Percentiles rank a stretch among this genome's conserved stretches.
phyloP scores from a whole-genome alignment of 2,888 invertebrate species.

The Ametastegia equiseti region DNA sequence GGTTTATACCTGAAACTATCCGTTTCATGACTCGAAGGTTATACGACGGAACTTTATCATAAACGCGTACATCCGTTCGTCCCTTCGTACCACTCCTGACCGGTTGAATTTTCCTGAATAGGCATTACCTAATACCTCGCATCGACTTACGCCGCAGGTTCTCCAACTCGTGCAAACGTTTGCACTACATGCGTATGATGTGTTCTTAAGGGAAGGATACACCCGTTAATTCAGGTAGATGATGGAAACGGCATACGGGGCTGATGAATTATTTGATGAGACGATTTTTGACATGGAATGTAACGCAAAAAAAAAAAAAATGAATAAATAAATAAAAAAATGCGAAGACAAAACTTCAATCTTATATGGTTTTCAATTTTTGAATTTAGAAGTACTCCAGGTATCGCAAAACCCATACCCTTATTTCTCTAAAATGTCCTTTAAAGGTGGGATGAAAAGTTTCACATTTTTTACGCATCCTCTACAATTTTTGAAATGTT shows the following conservation, averaged over 20 bases:
- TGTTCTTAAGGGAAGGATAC: no score
- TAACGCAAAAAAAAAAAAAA: no score
- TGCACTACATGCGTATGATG: no score
- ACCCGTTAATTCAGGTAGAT: no score
- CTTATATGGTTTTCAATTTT: neutral
- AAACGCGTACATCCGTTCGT: conserved; percentile 6
- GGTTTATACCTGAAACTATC: conserved; percentile 31
- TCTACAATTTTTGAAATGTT: neutral
- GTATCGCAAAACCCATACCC: neutral
- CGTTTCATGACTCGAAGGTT: conserved; percentile 4
- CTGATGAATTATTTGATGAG: no score
- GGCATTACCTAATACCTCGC: neutral
- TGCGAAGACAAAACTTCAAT: neutral
- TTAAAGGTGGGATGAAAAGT: neutral
- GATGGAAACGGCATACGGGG: no score
- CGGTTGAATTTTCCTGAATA: neutral
- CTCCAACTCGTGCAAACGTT: no score
- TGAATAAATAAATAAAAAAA: no score
- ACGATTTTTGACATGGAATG: no score
- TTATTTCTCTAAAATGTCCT: neutral
- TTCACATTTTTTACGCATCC: neutral
- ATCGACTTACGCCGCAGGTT: no score
- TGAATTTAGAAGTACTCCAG: neutral
- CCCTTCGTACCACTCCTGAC: neutral
- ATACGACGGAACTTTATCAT: conserved; percentile 21